Conservation (phyloP, 2,797 vertebrate species). For the Masticophis lateralis region DNA sequence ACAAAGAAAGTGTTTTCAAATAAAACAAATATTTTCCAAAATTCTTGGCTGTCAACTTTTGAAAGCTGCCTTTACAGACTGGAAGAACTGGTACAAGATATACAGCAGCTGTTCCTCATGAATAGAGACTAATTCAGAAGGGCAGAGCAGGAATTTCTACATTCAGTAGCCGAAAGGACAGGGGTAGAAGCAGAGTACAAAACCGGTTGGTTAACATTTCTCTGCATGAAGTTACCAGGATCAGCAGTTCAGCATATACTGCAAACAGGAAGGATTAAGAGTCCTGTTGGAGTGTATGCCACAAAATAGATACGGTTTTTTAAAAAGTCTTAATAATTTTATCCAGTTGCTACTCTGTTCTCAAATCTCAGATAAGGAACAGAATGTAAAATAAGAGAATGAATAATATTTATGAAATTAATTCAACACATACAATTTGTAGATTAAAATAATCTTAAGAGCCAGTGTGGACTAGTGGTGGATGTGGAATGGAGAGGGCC, state of each 20-base stretch:
- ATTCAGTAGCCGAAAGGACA: slow-evolving; percentile 8
- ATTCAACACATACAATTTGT: neutral
- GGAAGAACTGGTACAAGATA: slow-evolving; percentile 9
- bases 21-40: slow-evolving; percentile 33
- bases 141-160: slow-evolving; percentile 20
- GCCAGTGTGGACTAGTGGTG: neutral
- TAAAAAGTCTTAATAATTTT: neutral
- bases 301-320: neutral
- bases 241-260: slow-evolving; percentile 18
- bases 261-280: neutral
- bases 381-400: neutral
- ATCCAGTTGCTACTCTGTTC: neutral
- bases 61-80: slow-evolving; percentile 20
- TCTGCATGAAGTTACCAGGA: slow-evolving; percentile 16
- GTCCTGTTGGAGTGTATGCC: neutral
- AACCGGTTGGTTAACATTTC: slow-evolving; percentile 33
- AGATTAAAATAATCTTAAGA: neutral
- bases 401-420: neutral
- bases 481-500: neutral
- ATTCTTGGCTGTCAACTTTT: slow-evolving; percentile 20
- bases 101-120: slow-evolving; percentile 8
- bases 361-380: neutral
- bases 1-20: slow-evolving; percentile 11
- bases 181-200: slow-evolving; percentile 13
- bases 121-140: slow-evolving; percentile 18